A percentile compares a stretch with the other conserved stretches of the same genome.
These are phyloP conservation scores for Sebastiscus albofasciatus DNA, from an alignment of 2,797 vertebrate species.

Conservation along the genomic window DNA sequence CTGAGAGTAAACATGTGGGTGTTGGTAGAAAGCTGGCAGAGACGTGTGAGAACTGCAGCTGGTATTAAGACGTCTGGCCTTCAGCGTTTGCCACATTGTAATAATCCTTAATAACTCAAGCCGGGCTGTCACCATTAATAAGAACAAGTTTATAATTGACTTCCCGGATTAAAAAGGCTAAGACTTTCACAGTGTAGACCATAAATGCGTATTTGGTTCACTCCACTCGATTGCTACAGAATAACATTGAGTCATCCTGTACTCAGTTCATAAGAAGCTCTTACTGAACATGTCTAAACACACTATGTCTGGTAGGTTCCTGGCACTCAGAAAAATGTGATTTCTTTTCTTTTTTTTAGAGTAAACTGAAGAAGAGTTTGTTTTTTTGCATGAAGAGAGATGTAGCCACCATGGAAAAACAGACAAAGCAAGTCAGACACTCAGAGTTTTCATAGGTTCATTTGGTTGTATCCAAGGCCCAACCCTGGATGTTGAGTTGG, in stretches of 20 bases:
- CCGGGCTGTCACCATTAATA: conserved; percentile 3
- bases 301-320: not conserved
- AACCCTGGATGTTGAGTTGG: not conserved
- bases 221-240: not conserved
- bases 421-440: not conserved
- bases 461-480: no score
- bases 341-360: not conserved
- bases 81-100: conserved; percentile 34
- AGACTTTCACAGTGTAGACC: not conserved
- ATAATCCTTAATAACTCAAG: conserved; percentile 35
- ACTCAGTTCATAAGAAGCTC: not conserved
- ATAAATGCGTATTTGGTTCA: not conserved
- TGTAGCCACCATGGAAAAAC: not conserved
- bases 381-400: conserved; percentile 23
- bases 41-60: conserved; percentile 33
- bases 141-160: not conserved
- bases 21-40: conserved; percentile 38
- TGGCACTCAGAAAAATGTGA: no score
- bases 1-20: conserved; percentile 33
- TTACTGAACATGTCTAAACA: conserved; percentile 8
- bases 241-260: conserved; percentile 10
- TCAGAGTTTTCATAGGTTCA: not conserved
- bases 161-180: conserved; percentile 6
- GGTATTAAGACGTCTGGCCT: conserved; percentile 29
- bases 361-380: not conserved